Conservation (phyloP, 2,888 invertebrate species). For the Pammene aurita region DNA sequence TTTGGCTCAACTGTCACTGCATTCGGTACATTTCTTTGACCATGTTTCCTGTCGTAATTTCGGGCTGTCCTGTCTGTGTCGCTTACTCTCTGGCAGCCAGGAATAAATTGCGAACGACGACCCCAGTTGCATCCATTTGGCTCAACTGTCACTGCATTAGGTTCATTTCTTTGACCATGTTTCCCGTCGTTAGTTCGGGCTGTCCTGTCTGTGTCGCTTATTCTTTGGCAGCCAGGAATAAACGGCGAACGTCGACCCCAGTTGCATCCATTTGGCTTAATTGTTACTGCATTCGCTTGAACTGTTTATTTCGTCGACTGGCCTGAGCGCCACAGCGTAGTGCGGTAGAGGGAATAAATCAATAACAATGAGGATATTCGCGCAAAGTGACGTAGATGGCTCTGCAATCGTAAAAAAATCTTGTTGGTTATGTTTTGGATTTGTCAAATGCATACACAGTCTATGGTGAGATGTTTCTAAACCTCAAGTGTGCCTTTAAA, state of each 20-base stretch:
- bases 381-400: too few species aligned
- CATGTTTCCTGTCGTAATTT: too few species aligned
- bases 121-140: slow-evolving; percentile 72
- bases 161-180: slow-evolving; percentile 32
- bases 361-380: background rate
- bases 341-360: background rate
- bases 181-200: background rate
- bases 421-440: too few species aligned
- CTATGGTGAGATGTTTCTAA: too few species aligned
- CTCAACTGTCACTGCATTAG: slow-evolving; percentile 68
- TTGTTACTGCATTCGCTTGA: slow-evolving; percentile 59
- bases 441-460: too few species aligned
- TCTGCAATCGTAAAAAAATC: too few species aligned
- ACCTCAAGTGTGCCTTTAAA: too few species aligned
- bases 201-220: slow-evolving; percentile 40
- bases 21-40: too few species aligned
- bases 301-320: slow-evolving; percentile 40
- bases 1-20: too few species aligned
- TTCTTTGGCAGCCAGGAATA: slow-evolving; percentile 65
- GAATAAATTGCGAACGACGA: too few species aligned
- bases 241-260: slow-evolving; percentile 64
- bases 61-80: too few species aligned
- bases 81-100: too few species aligned
- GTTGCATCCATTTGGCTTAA: slow-evolving; percentile 76
- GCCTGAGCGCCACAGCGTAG: slow-evolving; percentile 4